These are phyloP conservation scores for Seriola aureovittata DNA, from an alignment of 2,113 vertebrate species.

Conservation along the genomic window DNA sequence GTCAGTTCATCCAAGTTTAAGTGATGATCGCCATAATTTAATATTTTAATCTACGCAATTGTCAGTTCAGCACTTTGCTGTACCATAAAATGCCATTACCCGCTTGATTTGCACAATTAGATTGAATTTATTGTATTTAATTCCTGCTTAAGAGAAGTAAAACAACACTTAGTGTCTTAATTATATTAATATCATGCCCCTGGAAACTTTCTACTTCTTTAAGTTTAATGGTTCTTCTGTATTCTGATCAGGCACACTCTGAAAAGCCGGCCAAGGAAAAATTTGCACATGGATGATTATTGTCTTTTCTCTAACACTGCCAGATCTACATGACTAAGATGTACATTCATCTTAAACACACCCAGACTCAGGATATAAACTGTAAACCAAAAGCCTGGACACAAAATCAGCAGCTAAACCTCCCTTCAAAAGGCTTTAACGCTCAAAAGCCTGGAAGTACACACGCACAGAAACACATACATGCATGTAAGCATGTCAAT, in stretches of 20 bases:
- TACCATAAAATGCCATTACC: not conserved
- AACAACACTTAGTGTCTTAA: not conserved
- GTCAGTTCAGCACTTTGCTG: not conserved
- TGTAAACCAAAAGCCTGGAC: not conserved
- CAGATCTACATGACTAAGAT: not conserved
- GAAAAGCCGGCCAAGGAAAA: not conserved
- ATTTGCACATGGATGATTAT: not conserved
- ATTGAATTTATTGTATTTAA: not conserved
- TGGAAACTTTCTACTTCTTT: not conserved
- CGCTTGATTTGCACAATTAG: not conserved
- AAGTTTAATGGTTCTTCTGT: not conserved
- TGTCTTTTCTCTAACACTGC: not conserved
- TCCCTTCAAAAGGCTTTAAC: not conserved
- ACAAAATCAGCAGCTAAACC: not conserved
- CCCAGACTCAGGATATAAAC: not conserved
- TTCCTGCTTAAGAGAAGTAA: not conserved
- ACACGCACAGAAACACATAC: not conserved
- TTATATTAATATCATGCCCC: not conserved
- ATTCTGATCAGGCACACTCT: not conserved
- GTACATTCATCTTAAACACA: not conserved
- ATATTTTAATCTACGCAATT: not conserved
- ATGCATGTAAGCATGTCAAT: conserved; percentile 25
- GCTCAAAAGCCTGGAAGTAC: not conserved
- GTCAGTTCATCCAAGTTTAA: not conserved
- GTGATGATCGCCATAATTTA: not conserved